Base-by-base conservation (phyloP, 64 coral and sea anemone genomes). In the Dendrophyllia cribrosa region DNA sequence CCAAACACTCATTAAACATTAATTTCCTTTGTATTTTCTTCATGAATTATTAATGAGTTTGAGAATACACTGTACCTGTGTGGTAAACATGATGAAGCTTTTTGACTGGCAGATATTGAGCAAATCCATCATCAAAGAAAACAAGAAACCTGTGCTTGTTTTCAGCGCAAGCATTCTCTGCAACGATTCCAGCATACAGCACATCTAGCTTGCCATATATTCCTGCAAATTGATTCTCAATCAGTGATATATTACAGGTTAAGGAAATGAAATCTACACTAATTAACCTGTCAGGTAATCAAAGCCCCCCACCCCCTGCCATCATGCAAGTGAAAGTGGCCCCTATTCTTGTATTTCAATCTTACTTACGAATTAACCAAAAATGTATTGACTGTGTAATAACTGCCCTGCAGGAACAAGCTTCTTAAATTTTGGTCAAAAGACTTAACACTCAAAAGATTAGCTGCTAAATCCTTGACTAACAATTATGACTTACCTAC, bases 101-200 rank as follows among this genome's bases (percentile, higher is more conserved):
- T n/a, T 91, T 92, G 78, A 90, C 68, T 11, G 97, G 82, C 51
- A 98, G 81, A 72, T 98, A 98, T 44, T 98, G 97, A 66, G 97
- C 97, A 96, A 98, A 98, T 23, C 97, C 97, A 79, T 98, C 97
- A 96, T 98, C 97, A 98, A 98, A 98, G 83, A 98, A 98, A 3
- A 98, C 93, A 47, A 98, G 77, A 75, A 96, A 91, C 61, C 95
- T 96, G 76, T 83, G 95, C 52, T 92, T 95, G 49, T 95, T 98
- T 68, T 95, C 90, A 61, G 55, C 2, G 88, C 96, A 98, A n/a
- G 93, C 86, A 89, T 91, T 98, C 81, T 98, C 96, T 22, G 96
- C 93, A 46, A 98, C 82, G 74, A 98, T 98, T 0, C 96, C 96
- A 91, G 96, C 96, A 87, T 98, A 98, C 26, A 95, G 72, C 4